Evolutionary conservation across 1,140 invertebrate genomes (phyloP).

Genomic region (Aphelenchoides avenae): DNA sequence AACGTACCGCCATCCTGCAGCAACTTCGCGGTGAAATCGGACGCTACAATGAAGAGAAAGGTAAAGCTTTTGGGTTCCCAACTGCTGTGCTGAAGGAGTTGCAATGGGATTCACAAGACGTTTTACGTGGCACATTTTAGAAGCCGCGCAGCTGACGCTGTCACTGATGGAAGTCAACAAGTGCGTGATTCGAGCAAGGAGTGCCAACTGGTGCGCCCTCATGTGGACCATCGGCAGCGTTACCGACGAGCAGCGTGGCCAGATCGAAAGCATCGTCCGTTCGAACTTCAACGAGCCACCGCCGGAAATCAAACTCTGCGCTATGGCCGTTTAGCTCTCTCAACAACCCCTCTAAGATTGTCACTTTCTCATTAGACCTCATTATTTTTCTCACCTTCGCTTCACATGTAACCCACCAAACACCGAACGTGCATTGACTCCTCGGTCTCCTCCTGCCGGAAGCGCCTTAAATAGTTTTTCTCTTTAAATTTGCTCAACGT

Average conservation of each 20-base stretch:
- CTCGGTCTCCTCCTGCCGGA: too few species aligned
- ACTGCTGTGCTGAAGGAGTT: not conserved
- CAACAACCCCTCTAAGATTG: too few species aligned
- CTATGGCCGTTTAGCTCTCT: constrained; percentile 25
- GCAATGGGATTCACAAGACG: too few species aligned
- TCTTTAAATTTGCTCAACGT: too few species aligned
- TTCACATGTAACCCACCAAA: too few species aligned
- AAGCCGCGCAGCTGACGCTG: constrained; percentile 41
- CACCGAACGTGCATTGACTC: too few species aligned
- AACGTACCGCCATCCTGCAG: constrained; percentile 49
- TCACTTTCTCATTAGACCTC: too few species aligned
- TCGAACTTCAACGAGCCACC: constrained; percentile 48
- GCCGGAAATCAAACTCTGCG: constrained; percentile 53
- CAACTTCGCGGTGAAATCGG: constrained; percentile 54
- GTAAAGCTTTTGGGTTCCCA: constrained; percentile 27
- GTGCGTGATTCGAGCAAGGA: constrained; percentile 47
- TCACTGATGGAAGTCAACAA: constrained; percentile 40
- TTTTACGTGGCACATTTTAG: too few species aligned
- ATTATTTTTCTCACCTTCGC: too few species aligned
- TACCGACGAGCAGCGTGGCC: constrained; percentile 30
- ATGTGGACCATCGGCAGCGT: constrained; percentile 48
- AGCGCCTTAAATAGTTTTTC: too few species aligned
- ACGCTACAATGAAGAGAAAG: constrained; percentile 53
- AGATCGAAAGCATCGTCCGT: constrained; percentile 40
- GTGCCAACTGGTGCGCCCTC: constrained; percentile 56